Evolutionary conservation across 23 tunicate genomes (phyloP), one percentile per base, ranked within the genome.

Genomic region (Diplosoma virens): DNA sequence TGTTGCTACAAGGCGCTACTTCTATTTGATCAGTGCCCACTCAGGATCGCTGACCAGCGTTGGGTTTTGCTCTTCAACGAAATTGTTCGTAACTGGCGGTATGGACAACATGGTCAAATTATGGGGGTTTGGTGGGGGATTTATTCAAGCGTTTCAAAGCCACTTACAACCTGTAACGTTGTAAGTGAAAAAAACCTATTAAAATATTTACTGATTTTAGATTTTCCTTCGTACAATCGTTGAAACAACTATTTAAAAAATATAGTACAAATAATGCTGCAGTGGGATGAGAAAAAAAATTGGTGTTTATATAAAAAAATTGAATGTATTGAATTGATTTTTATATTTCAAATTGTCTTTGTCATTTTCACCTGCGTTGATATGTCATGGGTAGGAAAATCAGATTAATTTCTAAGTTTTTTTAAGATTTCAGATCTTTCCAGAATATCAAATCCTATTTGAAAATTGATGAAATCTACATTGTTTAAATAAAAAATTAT

Each of bases 81-180:
- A 56, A 56, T 6, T 82, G 53, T 23, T 88, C 9, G 35, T 88
- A 25, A 81, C 95, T 33, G 95, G 87, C 0, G 48, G 95, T 31
- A 36, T 77, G 58, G 95, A 88, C 59, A 32, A 65, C 20, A 79
- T 76, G 59, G 65, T 88, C 1, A 88, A 88, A 56, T 83, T 88
- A 14, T 88, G 95, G 95, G 74, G 87, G 37, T 58, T 73, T 3
- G 30, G 50, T 27, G 95, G 95, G 0, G 87, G 87, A 2, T 87
- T 81, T 27, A 69, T 88, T n/a, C 46, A 58, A 30, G 82, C 87
- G 4, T 75, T 88, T 45, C 71, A 83, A 24, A 87, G 95, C 0
- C 95, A 88, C 47, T 69, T 83, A 1, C 78, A 56, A 46, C 83
- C 87, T 23, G 58, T 88, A 23, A 64, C 83, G 58, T 54, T 82